Base-by-base conservation (phyloP, 2,113 vertebrate species). In the Apteryx mantelli region DNA sequence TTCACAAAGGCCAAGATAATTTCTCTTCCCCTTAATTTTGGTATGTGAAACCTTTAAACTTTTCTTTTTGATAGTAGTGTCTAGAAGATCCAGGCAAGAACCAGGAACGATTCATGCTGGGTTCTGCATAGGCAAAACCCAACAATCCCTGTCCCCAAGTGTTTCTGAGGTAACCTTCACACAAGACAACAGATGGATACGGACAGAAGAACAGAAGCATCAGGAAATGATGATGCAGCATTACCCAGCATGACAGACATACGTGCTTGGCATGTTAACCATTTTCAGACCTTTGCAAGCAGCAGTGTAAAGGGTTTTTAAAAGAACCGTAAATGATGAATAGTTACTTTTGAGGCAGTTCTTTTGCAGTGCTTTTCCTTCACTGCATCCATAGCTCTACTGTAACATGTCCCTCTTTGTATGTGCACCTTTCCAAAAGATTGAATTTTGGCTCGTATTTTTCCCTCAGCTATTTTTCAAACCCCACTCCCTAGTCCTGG, bases 91-190 rank as follows among this genome's bases (percentile, higher is more conserved):
- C 50, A 46, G 56, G 61, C 65, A 52, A 52, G n/a, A 61, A 69
- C 60, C 56, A 38, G 63, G 46, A 94, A 55, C 18, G 34, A n/a
- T 61, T 76, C 65, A n/a, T 75, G 42, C 73, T 82, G 17, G 56
- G 42, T 60, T 56, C 65, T 61, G 65, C 46, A 19, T 21, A 82
- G n/a, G 42, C 56, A 89, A 63, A 85, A 75, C 30, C 13, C 69
- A 78, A 0, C 0, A 0, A 9, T 79, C 24, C 69, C 70, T 56
- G 32, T 64, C 1, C 0, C 56, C n/a, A 38, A 21, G 68, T 46
- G 52, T 52, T 78, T 75, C 77, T 87, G 46, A 71, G 84, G 30
- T 28, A 16, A 28, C 56, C 46, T 82, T 82, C 81, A 13, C 16
- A 7, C 0, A 4, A 52, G 65, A 50, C 7, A 64, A 15, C 36